Evolutionary conservation across 2,797 vertebrate genomes (phyloP), one percentile per base, ranked within the genome.

Genomic region (Phylloscopus collybita): DNA sequence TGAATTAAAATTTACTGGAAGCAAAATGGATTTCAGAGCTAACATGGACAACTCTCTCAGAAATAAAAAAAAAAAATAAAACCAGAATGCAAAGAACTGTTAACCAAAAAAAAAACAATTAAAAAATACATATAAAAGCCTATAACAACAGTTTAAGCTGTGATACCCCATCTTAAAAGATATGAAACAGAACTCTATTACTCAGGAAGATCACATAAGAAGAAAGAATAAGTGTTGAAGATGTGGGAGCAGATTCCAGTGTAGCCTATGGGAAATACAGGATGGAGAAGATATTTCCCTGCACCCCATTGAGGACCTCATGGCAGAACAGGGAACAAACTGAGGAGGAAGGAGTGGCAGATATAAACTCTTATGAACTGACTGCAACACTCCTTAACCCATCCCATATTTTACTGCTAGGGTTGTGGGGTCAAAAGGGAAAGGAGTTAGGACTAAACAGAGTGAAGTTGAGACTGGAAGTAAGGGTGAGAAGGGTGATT

Each of bases 401-500:
- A 47, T 44, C 7, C 30, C 10, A 21, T 20, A 7, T 59, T 66
- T 29, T 12, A 21, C 20, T 60, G 9, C 7, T 53, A 16, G 17
- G 9, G 2, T 5, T 61, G 4, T 1, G 1, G 8, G 12, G 3
- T 9, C 5, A 26, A 34, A 75, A 76, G 3, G 4, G 16, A 60
- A 22, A 40, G 30, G 9, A 38, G 3, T 10, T 18, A 19, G 22
- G 13, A 69, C 56, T 34, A 56, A 25, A 59, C 5, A 4, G 13
- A 50, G 1, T 45, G 16, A 91, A 59, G 9, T 1, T 87, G 44
- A 90, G 32, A 47, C 22, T 17, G 11, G 8, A 59, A 90, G 73
- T 16, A 88, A 73, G 13, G 4, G 2, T 7, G 9, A 14, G 3
- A 51, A 80, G 75, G 10, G 3, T 20, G 9, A 7, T 80, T 64